A percentile compares a stretch with the other conserved stretches of the same genome.
phyloP scores from a whole-genome alignment of 2,888 invertebrate species.

The Amphiduros pacificus region DNA sequence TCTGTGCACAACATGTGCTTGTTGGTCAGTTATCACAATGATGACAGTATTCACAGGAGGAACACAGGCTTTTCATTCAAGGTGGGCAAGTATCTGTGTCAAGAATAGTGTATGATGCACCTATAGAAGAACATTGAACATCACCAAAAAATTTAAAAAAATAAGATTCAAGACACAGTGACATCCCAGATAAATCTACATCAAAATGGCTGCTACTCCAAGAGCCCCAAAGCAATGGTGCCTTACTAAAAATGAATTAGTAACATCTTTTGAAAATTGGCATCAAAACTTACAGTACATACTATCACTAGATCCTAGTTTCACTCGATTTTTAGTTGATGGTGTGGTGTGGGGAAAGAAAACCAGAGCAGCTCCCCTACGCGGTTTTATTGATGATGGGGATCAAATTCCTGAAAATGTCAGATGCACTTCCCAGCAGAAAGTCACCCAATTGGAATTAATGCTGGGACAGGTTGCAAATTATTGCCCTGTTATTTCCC shows the following conservation, averaged over 20 bases:
- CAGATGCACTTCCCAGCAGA: constrained; percentile 24
- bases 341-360: constrained; percentile 26
- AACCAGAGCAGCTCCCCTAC: constrained; percentile 11
- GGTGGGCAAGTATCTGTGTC: no score
- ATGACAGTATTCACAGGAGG: no score
- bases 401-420: constrained; percentile 11
- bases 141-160: no score
- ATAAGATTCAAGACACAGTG: no score
- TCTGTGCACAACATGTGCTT: no score
- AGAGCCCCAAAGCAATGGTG: constrained; percentile 32
- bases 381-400: constrained; percentile 25
- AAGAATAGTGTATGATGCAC: no score
- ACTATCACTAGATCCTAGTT: constrained; percentile 25
- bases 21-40: no score
- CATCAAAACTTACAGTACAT: constrained; percentile 26
- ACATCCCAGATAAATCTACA: no score
- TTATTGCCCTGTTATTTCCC: constrained; percentile 18
- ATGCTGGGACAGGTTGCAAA: constrained; percentile 32
- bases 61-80: no score
- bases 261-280: constrained; percentile 32
- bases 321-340: constrained; percentile 24
- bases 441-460: constrained; percentile 23
- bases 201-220: no score
- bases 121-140: no score
- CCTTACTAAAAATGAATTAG: constrained; percentile 28